phyloP scores from a whole-genome alignment of 2,113 vertebrate species.

The Amphilophus citrinellus region DNA sequence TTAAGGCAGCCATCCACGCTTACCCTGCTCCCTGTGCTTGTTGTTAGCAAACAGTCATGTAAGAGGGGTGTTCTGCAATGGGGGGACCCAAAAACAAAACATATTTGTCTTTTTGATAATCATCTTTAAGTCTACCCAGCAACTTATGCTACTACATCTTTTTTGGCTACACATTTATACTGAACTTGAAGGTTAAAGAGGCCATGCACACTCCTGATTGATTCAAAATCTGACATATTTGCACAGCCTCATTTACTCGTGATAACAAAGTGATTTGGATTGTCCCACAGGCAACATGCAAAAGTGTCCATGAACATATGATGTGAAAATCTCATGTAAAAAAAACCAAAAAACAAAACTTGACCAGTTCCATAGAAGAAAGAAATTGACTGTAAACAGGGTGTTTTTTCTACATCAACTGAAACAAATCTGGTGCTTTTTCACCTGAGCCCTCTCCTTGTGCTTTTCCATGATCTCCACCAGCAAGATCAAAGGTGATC shows the following conservation, averaged over 20 bases:
- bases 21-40: conserved; percentile 35
- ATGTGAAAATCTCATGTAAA: conserved; percentile 31
- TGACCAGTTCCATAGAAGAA: conserved; percentile 33
- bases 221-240: conserved; percentile 40
- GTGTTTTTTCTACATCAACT: neutral
- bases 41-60: conserved; percentile 39
- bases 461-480: conserved; percentile 61
- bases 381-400: conserved; percentile 40
- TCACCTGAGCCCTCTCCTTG: conserved; percentile 26
- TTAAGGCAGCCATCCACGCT: conserved; percentile 13
- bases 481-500: conserved; percentile 78
- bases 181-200: conserved; percentile 44
- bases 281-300: conserved; percentile 31
- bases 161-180: conserved; percentile 51
- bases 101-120: conserved; percentile 69
- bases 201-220: conserved; percentile 33
- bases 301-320: conserved; percentile 47
- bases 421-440: conserved; percentile 49
- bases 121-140: conserved; percentile 47
- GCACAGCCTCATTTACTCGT: conserved; percentile 48
- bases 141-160: conserved; percentile 58
- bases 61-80: conserved; percentile 17
- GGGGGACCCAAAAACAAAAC: neutral
- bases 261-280: conserved; percentile 41
- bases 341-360: conserved; percentile 19